A percentile compares a stretch with the other conserved stretches of the same genome.
These are phyloP conservation scores for Drosophila pachea DNA, from an alignment of 1,140 invertebrate species.

Conservation along the genomic window DNA sequence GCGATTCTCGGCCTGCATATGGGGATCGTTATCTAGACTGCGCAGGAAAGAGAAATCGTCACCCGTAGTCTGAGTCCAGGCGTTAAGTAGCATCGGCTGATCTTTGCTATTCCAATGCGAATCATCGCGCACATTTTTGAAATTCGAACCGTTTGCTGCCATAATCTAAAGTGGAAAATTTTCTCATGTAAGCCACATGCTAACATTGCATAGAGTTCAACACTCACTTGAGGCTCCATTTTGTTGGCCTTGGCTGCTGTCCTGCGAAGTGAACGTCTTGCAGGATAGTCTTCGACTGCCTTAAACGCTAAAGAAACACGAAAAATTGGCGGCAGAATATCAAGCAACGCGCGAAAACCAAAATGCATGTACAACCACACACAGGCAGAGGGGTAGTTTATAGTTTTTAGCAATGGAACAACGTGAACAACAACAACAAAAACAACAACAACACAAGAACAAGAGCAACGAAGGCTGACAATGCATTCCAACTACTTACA, in stretches of 20 bases:
- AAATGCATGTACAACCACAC: conserved; percentile 21
- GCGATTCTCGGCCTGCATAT: conserved; percentile 48
- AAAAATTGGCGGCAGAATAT: conserved; percentile 67
- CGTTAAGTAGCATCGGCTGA: conserved; percentile 49
- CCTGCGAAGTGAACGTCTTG: conserved; percentile 22
- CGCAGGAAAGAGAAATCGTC: conserved; percentile 57
- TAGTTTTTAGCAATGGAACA: conserved; percentile 17
- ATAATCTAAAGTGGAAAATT: conserved; percentile 20
- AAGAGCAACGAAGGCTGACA: conserved; percentile 15
- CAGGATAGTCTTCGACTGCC: conserved; percentile 50
- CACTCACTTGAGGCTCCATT: conserved; percentile 59
- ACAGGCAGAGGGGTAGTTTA: conserved; percentile 47
- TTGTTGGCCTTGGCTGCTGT: conserved; percentile 13
- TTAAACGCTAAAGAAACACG: conserved; percentile 17
- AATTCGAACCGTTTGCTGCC: conserved; percentile 32
- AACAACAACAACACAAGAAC: conserved; percentile 13
- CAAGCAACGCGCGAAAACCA: conserved; percentile 45
- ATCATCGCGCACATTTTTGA: conserved; percentile 23
- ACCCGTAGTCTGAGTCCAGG: conserved; percentile 67
- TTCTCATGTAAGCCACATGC: too few species aligned
- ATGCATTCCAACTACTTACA: conserved; percentile 62
- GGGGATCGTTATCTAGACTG: conserved; percentile 23
- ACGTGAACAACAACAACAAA: conserved; percentile 10
- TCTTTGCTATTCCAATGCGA: conserved; percentile 17
- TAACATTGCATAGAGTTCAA: background rate